Base-by-base conservation (phyloP, 2,797 vertebrate species). In the Geotrypetes seraphini region DNA sequence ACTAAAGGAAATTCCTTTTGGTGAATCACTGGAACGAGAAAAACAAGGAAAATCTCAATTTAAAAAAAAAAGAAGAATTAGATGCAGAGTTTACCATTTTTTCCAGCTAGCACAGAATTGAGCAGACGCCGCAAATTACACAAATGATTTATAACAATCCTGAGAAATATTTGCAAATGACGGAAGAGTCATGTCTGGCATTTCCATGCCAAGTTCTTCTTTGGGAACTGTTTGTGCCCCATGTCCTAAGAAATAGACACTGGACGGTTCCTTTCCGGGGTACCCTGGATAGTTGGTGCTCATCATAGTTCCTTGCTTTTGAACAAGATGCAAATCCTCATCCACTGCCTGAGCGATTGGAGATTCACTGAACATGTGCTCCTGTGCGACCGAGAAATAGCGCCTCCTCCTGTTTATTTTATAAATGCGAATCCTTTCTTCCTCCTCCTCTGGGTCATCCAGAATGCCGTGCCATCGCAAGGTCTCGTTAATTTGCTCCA, bases 401-500 rank as follows among this genome's bases (percentile, higher is more conserved):
- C 86, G 80, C 55, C 75, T 76, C 37, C 90, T 80, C 12, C 92
- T 75, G 57, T 86, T 86, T 28, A 54, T 38, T 48, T 80, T 85
- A 10, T 85, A 92, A 19, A 79, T 10, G 15, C 53, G 32, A 42
- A 91, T 69, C 47, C 89, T 79, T 37, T 83, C 72, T 21, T 78
- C 72, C 51, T 93, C 91, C 2, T 83, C 87, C 33, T 28, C 31
- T 0, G 88, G 85, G 50, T 94, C 88, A 1, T 84, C 52, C 16
- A 89, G 75, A 19, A 57, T 37, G 15, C 89, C 83, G 0, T 88
- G 86, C 92, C 92, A 95, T 4, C 88, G 71, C 33, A 93, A 78
- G 25, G 82, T 91, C 37, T 89, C 66, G 0, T 63, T 72, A 16
- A 55, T 25, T 53, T 57, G 53, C 12, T 18, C 25, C 1, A 55